Conservation (phyloP, 1,140 invertebrate species). For the Vanessa tameamea region DNA sequence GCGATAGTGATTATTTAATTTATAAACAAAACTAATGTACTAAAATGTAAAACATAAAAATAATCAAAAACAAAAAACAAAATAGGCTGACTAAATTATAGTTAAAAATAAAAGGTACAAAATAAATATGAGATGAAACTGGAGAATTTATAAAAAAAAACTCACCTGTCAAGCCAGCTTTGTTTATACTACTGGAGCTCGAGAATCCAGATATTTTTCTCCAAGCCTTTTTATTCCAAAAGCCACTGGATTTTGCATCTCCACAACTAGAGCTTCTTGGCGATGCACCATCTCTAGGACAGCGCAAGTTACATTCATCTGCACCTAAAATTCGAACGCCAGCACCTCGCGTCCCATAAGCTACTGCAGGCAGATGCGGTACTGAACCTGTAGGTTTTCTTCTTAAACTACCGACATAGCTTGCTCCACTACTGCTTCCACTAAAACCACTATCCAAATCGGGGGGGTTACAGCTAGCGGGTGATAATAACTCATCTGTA, state of each 20-base stretch:
- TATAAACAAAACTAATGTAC: not conserved
- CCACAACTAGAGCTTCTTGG: conserved; percentile 76
- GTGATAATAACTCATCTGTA: conserved; percentile 86
- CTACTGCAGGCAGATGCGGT: conserved; percentile 78
- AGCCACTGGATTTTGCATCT: conserved; percentile 80
- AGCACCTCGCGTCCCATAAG: conserved; percentile 75
- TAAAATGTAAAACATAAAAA: not conserved
- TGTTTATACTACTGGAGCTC: conserved; percentile 84
- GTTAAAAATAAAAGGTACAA: conserved; percentile 19
- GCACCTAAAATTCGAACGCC: conserved; percentile 70
- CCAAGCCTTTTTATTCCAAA: conserved; percentile 88
- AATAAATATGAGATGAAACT: conserved; percentile 15
- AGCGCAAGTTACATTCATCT: conserved; percentile 66
- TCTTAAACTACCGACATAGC: conserved; percentile 85
- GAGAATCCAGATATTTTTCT: conserved; percentile 88
- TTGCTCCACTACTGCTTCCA: conserved; percentile 89
- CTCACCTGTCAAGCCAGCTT: conserved; percentile 83
- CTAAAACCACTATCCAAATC: conserved; percentile 91
- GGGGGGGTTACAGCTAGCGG: conserved; percentile 83
- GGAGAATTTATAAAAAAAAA: conserved; percentile 35
- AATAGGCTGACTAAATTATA: conserved; percentile 22
- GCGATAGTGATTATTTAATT: not conserved
- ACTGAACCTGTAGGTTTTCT: conserved; percentile 80
- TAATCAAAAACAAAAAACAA: conserved; percentile 20
- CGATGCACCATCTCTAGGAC: conserved; percentile 60